A percentile compares a stretch with the other conserved stretches of the same genome.
These are phyloP conservation scores for Fulica atra DNA, from an alignment of 2,113 vertebrate genomes.

Conservation along the genomic window DNA sequence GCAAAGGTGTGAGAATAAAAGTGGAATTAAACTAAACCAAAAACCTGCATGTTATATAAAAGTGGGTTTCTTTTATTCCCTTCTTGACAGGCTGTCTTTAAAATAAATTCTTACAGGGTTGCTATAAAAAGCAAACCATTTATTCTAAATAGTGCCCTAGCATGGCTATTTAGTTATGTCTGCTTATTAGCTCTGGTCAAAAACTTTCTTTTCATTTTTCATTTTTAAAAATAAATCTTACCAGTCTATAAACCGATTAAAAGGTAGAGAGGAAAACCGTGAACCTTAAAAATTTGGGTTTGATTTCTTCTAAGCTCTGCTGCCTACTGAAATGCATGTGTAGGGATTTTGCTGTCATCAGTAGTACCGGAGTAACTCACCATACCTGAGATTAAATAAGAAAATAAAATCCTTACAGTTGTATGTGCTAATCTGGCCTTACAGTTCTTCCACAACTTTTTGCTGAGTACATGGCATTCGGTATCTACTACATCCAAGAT, in stretches of 20 bases:
- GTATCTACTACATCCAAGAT: conserved; percentile 72
- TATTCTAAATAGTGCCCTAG: background rate
- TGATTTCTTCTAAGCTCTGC: background rate
- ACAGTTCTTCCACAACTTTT: conserved; percentile 58
- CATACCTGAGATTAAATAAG: background rate
- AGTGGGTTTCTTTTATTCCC: background rate
- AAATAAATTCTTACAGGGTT: background rate
- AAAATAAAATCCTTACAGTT: conserved; percentile 51
- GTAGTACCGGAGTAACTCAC: background rate
- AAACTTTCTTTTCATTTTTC: background rate
- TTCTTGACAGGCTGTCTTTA: conserved; percentile 1
- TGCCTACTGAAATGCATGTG: background rate
- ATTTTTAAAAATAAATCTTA: background rate
- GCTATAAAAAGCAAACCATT: background rate
- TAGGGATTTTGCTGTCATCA: background rate
- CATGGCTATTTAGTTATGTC: background rate
- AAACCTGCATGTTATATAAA: background rate
- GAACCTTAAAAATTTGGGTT: background rate
- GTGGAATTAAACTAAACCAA: background rate
- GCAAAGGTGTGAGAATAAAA: background rate
- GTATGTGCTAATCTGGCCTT: fast-evolving
- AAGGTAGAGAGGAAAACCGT: background rate
- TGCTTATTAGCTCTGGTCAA: background rate
- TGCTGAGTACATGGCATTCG: conserved; percentile 64
- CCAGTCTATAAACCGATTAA: background rate